Evolutionary conservation across 2,797 vertebrate species (phyloP).

Genomic region (Acrossocheilus wenchowensis): DNA sequence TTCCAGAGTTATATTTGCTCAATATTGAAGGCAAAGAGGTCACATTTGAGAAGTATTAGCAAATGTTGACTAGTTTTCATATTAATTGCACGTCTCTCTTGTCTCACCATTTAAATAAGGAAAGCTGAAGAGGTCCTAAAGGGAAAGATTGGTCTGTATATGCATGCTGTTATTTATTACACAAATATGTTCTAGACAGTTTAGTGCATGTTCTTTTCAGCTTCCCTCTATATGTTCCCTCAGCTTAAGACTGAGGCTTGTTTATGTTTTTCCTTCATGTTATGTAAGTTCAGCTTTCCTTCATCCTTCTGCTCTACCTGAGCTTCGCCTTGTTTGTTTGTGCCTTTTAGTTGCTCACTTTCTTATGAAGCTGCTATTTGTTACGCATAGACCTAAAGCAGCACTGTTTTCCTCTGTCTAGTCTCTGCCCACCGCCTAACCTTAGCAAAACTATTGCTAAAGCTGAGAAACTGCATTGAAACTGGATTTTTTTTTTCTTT

Average conservation of each 20-base stretch:
- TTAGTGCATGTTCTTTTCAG: slow-evolving; percentile 42
- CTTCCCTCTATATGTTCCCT: slow-evolving; percentile 28
- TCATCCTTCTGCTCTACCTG: slow-evolving; percentile 15
- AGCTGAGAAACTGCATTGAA: slow-evolving; percentile 14
- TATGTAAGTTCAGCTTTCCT: slow-evolving; percentile 26
- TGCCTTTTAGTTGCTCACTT: slow-evolving; percentile 19
- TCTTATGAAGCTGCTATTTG: slow-evolving; percentile 4
- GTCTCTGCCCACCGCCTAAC: slow-evolving; percentile 10
- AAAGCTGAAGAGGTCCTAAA: slow-evolving; percentile 59
- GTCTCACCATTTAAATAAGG: slow-evolving; percentile 63
- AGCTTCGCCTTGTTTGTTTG: slow-evolving; percentile 33
- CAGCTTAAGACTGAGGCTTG: slow-evolving; percentile 15
- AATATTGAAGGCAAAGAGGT: slow-evolving; percentile 6
- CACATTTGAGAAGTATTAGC: not conserved
- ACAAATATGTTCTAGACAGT: not conserved
- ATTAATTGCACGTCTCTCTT: slow-evolving; percentile 35
- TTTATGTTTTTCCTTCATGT: slow-evolving; percentile 4
- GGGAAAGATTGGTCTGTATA: slow-evolving; percentile 53
- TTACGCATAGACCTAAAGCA: not conserved
- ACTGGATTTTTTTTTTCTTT: not conserved
- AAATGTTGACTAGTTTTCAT: slow-evolving; percentile 20
- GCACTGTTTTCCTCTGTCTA: not conserved
- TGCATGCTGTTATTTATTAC: slow-evolving; percentile 50
- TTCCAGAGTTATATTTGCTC: slow-evolving; percentile 1
- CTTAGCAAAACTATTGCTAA: slow-evolving; percentile 18